phyloP scores from a whole-genome alignment of 2,797 vertebrate genomes.

The Esox lucius region DNA sequence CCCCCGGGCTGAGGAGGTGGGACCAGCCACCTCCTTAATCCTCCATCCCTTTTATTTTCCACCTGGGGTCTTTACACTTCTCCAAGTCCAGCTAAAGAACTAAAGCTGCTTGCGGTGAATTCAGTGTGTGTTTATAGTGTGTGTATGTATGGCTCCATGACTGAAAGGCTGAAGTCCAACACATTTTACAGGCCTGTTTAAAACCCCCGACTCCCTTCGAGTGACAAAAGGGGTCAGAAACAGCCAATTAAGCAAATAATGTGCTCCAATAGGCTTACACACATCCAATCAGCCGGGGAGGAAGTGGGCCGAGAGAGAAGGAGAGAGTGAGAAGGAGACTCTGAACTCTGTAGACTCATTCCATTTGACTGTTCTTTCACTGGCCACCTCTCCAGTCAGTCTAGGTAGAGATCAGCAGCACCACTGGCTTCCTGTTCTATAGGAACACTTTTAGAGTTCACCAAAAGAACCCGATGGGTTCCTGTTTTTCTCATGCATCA shows the following conservation, averaged over 20 bases:
- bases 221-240: slow-evolving; percentile 22
- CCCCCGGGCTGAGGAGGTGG: too few species aligned
- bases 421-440: background rate
- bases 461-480: too few species aligned
- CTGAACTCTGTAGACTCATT: background rate
- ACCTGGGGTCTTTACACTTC: slow-evolving; percentile 18
- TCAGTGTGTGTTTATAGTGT: background rate
- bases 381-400: background rate
- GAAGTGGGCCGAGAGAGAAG: background rate
- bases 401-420: too few species aligned
- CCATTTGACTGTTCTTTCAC: background rate
- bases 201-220: slow-evolving; percentile 11
- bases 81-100: background rate
- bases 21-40: slow-evolving; percentile 8
- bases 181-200: slow-evolving; percentile 18
- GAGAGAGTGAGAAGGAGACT: background rate
- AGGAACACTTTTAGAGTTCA: background rate
- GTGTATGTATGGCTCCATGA: background rate
- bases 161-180: slow-evolving; percentile 1
- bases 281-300: slow-evolving; percentile 1
- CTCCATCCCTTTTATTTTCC: slow-evolving; percentile 8
- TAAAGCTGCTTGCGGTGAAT: background rate
- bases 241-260: slow-evolving; percentile 22
- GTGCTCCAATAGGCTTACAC: slow-evolving; percentile 6
- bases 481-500: too few species aligned